A percentile compares a stretch with the other conserved stretches of the same genome.
phyloP scores from a whole-genome alignment of 1,140 invertebrate species.

The Whitmania pigra region DNA sequence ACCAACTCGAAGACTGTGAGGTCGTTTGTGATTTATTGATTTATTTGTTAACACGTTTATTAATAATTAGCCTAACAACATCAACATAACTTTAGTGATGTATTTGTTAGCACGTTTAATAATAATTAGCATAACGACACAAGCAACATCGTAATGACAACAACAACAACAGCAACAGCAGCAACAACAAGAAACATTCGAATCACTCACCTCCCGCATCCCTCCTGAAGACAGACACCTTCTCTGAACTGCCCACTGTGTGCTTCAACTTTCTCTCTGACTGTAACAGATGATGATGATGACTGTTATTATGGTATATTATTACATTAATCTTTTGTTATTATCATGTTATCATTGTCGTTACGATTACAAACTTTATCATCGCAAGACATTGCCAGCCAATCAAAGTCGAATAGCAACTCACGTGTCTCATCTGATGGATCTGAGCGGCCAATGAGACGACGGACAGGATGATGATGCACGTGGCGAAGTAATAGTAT shows the following conservation, averaged over 20 bases:
- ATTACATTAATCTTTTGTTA: too few species aligned
- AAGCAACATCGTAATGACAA: neutral
- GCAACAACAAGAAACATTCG: neutral
- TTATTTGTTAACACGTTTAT: too few species aligned
- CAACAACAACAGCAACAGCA: neutral
- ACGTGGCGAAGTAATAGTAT: slow-evolving; percentile 46
- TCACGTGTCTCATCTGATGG: slow-evolving; percentile 40
- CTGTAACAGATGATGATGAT: slow-evolving; percentile 9
- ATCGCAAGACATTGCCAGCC: neutral
- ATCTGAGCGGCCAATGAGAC: slow-evolving; percentile 43
- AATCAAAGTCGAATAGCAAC: neutral
- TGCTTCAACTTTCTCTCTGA: slow-evolving; percentile 13
- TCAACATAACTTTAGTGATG: too few species aligned
- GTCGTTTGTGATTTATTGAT: too few species aligned
- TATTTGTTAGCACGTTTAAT: too few species aligned
- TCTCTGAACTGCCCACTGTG: neutral
- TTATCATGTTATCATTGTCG: too few species aligned
- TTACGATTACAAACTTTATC: too few species aligned
- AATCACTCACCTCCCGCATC: neutral
- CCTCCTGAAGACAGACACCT: neutral
- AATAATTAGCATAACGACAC: neutral
- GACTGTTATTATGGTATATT: neutral
- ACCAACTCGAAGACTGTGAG: neutral
- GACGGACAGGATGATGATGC: slow-evolving; percentile 46
- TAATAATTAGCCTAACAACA: too few species aligned